Evolutionary conservation across 1,140 invertebrate species (phyloP).

Genomic region (Drosophila repletoides): DNA sequence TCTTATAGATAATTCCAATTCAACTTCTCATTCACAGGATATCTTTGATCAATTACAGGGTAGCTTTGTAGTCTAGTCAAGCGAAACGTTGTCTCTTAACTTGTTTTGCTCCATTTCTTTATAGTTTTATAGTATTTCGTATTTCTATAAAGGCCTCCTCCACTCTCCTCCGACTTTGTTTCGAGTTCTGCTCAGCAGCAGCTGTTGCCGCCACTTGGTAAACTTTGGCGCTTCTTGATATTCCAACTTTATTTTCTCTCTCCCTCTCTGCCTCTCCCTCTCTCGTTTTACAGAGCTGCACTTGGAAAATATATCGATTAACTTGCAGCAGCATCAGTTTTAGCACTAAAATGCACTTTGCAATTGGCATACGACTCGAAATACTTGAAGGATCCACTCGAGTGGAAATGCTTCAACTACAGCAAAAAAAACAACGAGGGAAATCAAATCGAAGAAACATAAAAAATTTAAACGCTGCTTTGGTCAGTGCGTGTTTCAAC

Average conservation of each 20-base stretch:
- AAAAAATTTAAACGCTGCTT: neutral
- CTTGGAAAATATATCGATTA: constrained; percentile 26
- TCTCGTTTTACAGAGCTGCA: constrained; percentile 17
- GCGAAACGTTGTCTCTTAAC: neutral
- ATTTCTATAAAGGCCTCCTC: neutral
- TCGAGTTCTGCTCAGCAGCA: constrained; percentile 10
- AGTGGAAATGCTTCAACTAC: constrained; percentile 29
- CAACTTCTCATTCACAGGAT: neutral
- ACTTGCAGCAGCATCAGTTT: neutral
- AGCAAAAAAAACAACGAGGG: neutral
- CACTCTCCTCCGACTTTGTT: neutral
- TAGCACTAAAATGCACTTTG: constrained; percentile 26
- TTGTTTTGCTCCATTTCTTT: constrained; percentile 7
- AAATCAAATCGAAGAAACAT: no score
- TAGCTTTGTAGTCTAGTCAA: no score
- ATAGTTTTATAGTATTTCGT: neutral
- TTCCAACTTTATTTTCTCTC: constrained; percentile 10
- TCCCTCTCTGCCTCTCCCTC: neutral
- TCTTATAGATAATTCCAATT: no score
- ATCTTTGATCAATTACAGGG: neutral
- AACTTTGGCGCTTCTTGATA: constrained; percentile 27
- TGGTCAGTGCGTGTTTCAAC: neutral
- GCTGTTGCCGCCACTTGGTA: constrained; percentile 31
- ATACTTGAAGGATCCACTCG: constrained; percentile 32
- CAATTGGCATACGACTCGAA: constrained; percentile 32